Percentiles rank a stretch among this genome's conserved stretches.
Evolutionary conservation across 2,113 vertebrate species (phyloP).

Genomic region (Merops nubicus): DNA sequence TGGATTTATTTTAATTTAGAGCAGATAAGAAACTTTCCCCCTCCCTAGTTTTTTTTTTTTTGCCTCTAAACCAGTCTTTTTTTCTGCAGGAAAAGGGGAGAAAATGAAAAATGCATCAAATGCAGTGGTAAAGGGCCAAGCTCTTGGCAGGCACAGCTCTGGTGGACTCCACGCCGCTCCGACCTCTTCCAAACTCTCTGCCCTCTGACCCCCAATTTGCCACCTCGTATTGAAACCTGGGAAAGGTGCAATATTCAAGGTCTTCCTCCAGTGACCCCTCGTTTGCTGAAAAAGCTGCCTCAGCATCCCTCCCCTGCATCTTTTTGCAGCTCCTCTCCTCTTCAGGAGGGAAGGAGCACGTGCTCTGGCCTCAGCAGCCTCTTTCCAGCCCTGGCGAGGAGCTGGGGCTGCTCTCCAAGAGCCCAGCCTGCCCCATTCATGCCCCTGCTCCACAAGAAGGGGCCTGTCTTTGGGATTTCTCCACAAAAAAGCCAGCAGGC

Average conservation of each 20-base stretch:
- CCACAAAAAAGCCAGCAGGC: background rate
- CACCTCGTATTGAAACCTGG: background rate
- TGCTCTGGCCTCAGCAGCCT: no score
- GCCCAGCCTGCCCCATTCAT: background rate
- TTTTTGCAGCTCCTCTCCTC: background rate
- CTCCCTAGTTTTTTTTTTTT: no score
- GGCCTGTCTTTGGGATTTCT: background rate
- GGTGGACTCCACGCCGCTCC: fast-evolving
- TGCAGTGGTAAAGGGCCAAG: background rate
- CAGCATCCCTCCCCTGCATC: background rate
- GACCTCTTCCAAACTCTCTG: background rate
- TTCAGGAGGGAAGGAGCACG: background rate
- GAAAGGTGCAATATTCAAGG: fast-evolving
- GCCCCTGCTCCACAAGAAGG: background rate
- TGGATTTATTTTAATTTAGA: slow-evolving; percentile 83
- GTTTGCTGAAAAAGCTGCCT: background rate
- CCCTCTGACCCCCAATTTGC: background rate
- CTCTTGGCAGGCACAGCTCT: background rate
- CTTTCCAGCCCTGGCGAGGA: no score
- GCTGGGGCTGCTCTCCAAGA: no score
- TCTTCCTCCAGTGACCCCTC: background rate
- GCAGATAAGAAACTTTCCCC: slow-evolving; percentile 57
- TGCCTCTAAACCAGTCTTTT: no score
- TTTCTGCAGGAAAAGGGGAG: background rate
- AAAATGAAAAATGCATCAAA: background rate